Base-by-base conservation (phyloP, 2,888 invertebrate genomes). In the Xanthia icteritia region DNA sequence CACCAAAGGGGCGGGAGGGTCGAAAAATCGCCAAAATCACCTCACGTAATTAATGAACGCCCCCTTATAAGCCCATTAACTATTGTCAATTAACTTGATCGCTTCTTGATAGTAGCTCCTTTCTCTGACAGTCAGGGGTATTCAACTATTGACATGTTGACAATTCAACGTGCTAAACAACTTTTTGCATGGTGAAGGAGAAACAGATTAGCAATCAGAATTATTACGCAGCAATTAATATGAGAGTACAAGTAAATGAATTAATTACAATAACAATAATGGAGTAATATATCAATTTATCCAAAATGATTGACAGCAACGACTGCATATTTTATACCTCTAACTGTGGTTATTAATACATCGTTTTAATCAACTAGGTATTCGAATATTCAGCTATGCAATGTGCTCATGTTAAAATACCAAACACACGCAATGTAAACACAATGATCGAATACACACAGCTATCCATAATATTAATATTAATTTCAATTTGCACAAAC, bases 401-500 rank as follows among this genome's bases (percentile, higher is more conserved):
- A 67, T 77, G 78, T 82, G 65, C 79, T 84, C 76, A 67, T 84
- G 84, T 86, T 88, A 86, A 83, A 87, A 86, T 80, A 84, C 66
- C 75, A 84, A 78, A 86, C 76, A 83, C 60, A 70, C 54, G 54
- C 68, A 76, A 76, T 76, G 82, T 83, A 77, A 80, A 80, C 76
- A 80, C 76, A 77, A 73, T 78, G 79, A 80, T 81, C 76, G 73
- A 77, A 81, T 69, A 79, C 78, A 78, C 73, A 73, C 56, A 70
- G 58, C 73, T 74, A 83, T 83, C 76, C 83, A 84, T 84, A 81
- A 66, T 76, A 88, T 90, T 89, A 87, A 88, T 90, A 89, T 89
- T 89, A 88, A 90, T 90, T 87, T 88, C 84, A 88, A 89, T 88
- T 88, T 90, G 83, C 89, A 86, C 85, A 85, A 84, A 82, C 84